Evolutionary conservation across 2,888 invertebrate species (phyloP), one percentile per base, ranked within the genome.

Genomic region (Therioaphis trifolii): DNA sequence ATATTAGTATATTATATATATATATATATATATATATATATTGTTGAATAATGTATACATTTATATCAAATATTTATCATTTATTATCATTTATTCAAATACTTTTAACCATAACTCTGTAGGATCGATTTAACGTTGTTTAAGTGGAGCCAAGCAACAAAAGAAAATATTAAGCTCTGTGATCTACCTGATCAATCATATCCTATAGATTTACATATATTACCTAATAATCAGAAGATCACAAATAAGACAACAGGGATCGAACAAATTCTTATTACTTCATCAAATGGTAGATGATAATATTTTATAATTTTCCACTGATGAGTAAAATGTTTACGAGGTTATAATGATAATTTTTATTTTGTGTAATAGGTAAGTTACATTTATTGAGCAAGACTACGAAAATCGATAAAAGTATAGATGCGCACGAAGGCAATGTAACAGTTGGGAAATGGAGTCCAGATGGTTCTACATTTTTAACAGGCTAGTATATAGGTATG

Each of bases 61-160:
- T n/a, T n/a, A n/a, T n/a, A n/a, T n/a, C n/a, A n/a, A n/a, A n/a
- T n/a, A n/a, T n/a, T n/a, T n/a, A n/a, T n/a, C n/a, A n/a, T n/a
- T n/a, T n/a, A n/a, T n/a, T n/a, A n/a, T n/a, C n/a, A n/a, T n/a
- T n/a, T n/a, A n/a, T n/a, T n/a, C n/a, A n/a, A n/a, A n/a, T n/a
- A n/a, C n/a, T n/a, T n/a, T n/a, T n/a, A n/a, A n/a, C n/a, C n/a
- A n/a, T n/a, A n/a, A n/a, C n/a, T 35, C 35, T 35, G 35, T 88
- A 97, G 97, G n/a, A 98, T 98, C 88, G 98, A 99, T 88, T 96
- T 96, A 88, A 92, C 93, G 87, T 91, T 98, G 75, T 90, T 96
- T 79, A 94, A 94, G 88, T 98, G 98, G 98, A 96, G 94, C 88
- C 91, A 96, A 24, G 92, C 94, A 3, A 93, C 92, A 85, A 93